These are phyloP conservation scores for Centropus bengalensis DNA, from an alignment of 2,113 vertebrate genomes.

Conservation along the genomic window DNA sequence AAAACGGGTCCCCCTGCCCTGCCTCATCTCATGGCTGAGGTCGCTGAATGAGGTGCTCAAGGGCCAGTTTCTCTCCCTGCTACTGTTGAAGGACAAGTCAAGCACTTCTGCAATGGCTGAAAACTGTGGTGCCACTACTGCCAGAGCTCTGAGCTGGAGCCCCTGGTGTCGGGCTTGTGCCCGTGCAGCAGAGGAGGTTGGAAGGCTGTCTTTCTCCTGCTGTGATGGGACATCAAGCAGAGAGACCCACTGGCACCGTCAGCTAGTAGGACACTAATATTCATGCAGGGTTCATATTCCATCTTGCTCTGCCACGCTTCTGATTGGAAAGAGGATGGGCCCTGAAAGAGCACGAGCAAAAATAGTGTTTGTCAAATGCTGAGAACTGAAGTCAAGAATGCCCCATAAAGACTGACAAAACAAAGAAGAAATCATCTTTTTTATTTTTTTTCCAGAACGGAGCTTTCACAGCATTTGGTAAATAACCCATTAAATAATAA, in stretches of 20 bases:
- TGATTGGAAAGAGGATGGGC: neutral
- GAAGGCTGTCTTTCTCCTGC: neutral
- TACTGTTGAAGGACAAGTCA: neutral
- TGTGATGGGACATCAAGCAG: fast-evolving
- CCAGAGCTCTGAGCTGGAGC: neutral
- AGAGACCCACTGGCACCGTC: fast-evolving
- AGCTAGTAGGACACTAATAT: neutral
- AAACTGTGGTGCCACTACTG: neutral
- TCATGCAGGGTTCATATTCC: neutral
- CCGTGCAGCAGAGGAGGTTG: neutral
- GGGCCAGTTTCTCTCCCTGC: neutral
- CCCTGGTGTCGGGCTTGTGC: fast-evolving
- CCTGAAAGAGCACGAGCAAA: fast-evolving
- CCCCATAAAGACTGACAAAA: neutral
- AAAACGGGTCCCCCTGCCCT: fast-evolving
- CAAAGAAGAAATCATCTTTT: neutral
- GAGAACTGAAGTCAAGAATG: neutral
- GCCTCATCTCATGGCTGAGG: neutral
- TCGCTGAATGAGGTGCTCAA: neutral
- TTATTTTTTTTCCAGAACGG: neutral
- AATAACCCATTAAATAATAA: neutral
- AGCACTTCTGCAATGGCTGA: neutral
- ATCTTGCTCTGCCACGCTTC: neutral
- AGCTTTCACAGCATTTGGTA: neutral
- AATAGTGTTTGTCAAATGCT: neutral